These are phyloP conservation scores for Theonella swinhoei DNA, from an alignment of 37 sponge, comb jelly and placozoan species.

Conservation along the genomic window DNA sequence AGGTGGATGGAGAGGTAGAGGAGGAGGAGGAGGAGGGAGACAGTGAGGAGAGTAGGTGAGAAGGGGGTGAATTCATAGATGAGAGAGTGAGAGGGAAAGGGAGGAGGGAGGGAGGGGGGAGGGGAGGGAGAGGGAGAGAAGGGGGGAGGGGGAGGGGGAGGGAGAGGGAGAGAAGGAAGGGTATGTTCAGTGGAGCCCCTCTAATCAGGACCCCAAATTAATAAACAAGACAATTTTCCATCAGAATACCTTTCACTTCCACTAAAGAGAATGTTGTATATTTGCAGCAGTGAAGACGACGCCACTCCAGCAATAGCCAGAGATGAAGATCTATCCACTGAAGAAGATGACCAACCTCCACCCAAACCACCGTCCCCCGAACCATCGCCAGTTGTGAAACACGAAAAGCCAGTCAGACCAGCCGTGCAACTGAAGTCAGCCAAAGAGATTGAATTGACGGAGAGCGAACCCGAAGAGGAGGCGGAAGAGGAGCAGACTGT, in stretches of 20 bases:
- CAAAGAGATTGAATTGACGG: constrained; percentile 55
- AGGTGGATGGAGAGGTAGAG: constrained; percentile 26
- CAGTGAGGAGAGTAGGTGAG: constrained; percentile 45
- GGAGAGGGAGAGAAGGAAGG: no score
- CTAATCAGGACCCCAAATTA: no score
- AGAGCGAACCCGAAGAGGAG: constrained; percentile 57
- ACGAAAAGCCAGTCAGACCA: neutral
- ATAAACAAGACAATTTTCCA: no score
- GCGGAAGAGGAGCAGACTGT: constrained; percentile 37
- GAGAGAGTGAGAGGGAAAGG: neutral
- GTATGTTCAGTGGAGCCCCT: no score
- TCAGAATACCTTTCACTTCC: no score
- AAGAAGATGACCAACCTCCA: neutral
- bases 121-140: constrained; percentile 2
- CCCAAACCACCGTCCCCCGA: neutral
- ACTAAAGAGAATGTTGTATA: no score
- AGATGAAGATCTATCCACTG: constrained; percentile 69
- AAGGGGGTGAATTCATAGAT: neutral
- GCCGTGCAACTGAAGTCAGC: constrained; percentile 45
- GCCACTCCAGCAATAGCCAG: constrained; percentile 32
- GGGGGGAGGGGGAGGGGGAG: no score
- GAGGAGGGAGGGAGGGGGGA: neutral
- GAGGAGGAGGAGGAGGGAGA: constrained; percentile 31
- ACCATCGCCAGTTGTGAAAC: neutral
- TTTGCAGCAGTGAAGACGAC: no score